phyloP scores from a whole-genome alignment of 1,140 invertebrate genomes.

The Pachyrhynchus sulphureomaculatus region DNA sequence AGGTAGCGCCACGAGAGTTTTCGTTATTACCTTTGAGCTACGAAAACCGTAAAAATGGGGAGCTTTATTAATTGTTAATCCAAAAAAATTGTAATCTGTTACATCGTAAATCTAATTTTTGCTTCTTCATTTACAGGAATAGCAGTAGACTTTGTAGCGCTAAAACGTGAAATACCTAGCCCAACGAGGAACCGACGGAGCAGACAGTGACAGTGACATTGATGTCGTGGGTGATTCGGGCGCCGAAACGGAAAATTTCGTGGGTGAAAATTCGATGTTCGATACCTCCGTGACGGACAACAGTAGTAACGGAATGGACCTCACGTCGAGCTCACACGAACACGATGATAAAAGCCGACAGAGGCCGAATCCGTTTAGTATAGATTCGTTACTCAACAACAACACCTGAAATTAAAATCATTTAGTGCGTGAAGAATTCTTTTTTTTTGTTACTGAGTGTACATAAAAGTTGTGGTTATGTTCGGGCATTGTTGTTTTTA shows the following conservation, averaged over 20 bases:
- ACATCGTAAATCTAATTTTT: no score
- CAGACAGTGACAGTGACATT: slow-evolving; percentile 62
- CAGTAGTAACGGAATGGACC: slow-evolving; percentile 48
- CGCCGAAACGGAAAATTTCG: slow-evolving; percentile 60
- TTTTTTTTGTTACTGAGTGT: slow-evolving; percentile 5
- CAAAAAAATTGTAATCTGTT: no score
- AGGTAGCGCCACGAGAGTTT: no score
- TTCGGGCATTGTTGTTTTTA: not conserved
- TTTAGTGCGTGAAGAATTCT: not conserved
- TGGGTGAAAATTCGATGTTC: slow-evolving; percentile 47
- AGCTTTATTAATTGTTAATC: no score
- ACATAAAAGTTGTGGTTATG: slow-evolving; percentile 1
- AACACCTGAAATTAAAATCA: slow-evolving; percentile 41
- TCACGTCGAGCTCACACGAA: slow-evolving; percentile 50
- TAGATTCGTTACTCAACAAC: slow-evolving; percentile 78
- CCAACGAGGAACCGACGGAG: slow-evolving; percentile 63
- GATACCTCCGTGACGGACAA: slow-evolving; percentile 43
- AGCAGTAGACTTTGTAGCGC: slow-evolving; percentile 80
- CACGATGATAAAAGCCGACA: slow-evolving; percentile 58
- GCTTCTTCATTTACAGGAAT: slow-evolving; percentile 53
- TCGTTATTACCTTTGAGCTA: no score
- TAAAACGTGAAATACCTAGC: slow-evolving; percentile 80
- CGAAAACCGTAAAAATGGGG: no score
- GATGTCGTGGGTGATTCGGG: slow-evolving; percentile 73
- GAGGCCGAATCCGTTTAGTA: slow-evolving; percentile 77